Evolutionary conservation across 1,140 invertebrate species (phyloP), one percentile per base, ranked within the genome.

Genomic region (Plodia interpunctella): DNA sequence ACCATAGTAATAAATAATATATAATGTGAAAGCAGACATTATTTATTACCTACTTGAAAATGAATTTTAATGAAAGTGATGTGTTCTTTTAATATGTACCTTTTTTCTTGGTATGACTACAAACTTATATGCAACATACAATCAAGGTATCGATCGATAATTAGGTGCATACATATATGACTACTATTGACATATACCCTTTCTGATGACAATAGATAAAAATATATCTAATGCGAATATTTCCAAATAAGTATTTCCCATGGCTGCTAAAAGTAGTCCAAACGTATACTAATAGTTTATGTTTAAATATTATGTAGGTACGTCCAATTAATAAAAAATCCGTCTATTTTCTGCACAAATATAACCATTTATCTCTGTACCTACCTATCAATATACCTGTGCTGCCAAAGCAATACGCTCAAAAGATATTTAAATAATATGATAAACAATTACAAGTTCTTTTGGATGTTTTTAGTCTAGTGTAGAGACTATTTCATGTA

Each of bases 321-420:
- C 57, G 57, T 59, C 57, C 57, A 59, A 13, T 21, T 19, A 5
- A 53, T 28, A 59, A n/a, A 32, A 44, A 57, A 57, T 57, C 58
- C 58, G 58, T 60, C 58, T 60, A 13, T 49, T 54, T 54, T 15
- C n/a, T 54, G 58, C 58, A 60, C 55, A 57, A 57, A 57, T 44
- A 15, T 55, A 20, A 38, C 18, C 21, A 25, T 25, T 38, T 38
- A 9, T 32, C 30, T 32, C 30, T 4, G 30, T 32, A 44, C 38
- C 38, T 15, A 15, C 9, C 15, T 44, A 44, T 35, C 13, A 20
- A 56, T 11, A 13, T 57, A 25, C 19, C 35, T 57, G 28, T 28
- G 55, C 55, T 57, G 55, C 55, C 55, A 57, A 49, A 57, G n/a
- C 21, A 57, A 49, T 54, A 1, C 25, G 21, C 38, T 57, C 55